These are phyloP conservation scores for Dryocosmus kuriphilus DNA, from an alignment of 2,888 invertebrate genomes.

Conservation along the genomic window DNA sequence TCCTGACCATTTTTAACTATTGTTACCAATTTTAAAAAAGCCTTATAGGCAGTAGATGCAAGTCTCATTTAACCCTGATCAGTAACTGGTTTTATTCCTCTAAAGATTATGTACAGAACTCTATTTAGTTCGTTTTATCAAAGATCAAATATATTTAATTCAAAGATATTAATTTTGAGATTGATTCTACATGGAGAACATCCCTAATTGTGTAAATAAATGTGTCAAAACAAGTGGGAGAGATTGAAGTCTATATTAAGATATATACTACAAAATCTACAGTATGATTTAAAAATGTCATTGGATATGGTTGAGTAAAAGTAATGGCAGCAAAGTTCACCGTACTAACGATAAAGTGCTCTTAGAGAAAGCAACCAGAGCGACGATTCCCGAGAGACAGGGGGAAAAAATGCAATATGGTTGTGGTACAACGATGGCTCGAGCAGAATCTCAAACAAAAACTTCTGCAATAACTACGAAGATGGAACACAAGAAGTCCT, in stretches of 20 bases:
- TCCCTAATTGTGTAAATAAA: too few species aligned
- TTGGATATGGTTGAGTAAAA: not conserved
- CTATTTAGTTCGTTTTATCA: too few species aligned
- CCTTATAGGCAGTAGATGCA: too few species aligned
- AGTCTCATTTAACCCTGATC: too few species aligned
- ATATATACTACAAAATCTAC: not conserved
- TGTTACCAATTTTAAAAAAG: too few species aligned
- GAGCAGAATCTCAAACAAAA: conserved; percentile 49
- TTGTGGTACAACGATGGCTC: conserved; percentile 35
- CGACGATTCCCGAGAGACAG: conserved; percentile 47
- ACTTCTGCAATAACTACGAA: conserved; percentile 55
- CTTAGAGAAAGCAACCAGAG: conserved; percentile 42
- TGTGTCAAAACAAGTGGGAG: not conserved
- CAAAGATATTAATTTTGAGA: too few species aligned
- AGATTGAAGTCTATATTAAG: not conserved
- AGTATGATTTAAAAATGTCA: conserved; percentile 25
- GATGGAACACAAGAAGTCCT: conserved; percentile 55
- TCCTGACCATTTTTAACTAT: too few species aligned
- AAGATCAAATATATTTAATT: too few species aligned
- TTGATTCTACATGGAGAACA: too few species aligned
- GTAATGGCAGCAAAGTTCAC: conserved; percentile 4
- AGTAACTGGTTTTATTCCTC: too few species aligned
- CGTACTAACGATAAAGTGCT: conserved; percentile 39
- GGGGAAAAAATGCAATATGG: conserved; percentile 53
- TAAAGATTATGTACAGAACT: too few species aligned